Percentiles rank a stretch among this genome's conserved stretches.
phyloP scores from a whole-genome alignment of 30 jellyfish, hydroid and myxozoan genomes.

The Aurelia sp. region DNA sequence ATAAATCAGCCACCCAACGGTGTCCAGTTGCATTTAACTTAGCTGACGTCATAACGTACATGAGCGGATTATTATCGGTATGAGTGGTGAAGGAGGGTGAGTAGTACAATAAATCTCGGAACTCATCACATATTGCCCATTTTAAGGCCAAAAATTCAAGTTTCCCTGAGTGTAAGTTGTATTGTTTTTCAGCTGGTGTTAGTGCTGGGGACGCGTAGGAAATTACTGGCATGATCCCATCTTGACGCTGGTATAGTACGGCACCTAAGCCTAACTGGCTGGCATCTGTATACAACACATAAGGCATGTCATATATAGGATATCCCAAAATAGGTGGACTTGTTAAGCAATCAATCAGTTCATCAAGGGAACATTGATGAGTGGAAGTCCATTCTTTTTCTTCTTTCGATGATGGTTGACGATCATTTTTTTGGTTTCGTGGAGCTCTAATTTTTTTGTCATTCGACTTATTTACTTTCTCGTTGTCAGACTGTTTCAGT shows the following conservation, averaged over 20 bases:
- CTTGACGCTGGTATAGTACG: conserved; percentile 23
- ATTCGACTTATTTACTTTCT: background rate
- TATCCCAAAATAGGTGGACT: conserved; percentile 36
- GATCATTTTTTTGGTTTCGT: background rate
- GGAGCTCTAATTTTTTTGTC: background rate
- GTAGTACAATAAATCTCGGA: too few relatives aligned
- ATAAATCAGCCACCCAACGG: conserved; percentile 2
- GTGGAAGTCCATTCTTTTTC: background rate
- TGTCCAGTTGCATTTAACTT: too few relatives aligned
- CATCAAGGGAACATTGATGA: background rate
- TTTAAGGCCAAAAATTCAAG: conserved; percentile 58
- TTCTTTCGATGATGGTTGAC: background rate
- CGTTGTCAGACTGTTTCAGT: background rate
- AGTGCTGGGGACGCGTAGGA: conserved; percentile 38
- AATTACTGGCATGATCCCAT: conserved; percentile 13
- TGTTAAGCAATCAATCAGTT: conserved; percentile 5
- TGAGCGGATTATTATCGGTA: too few relatives aligned
- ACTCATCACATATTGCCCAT: too few relatives aligned
- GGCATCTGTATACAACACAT: conserved; percentile 45
- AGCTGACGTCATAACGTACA: conserved; percentile 31
- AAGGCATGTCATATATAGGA: conserved; percentile 20
- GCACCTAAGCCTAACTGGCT: conserved; percentile 54
- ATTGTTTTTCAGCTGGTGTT: conserved; percentile 17
- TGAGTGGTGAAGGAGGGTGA: too few relatives aligned
- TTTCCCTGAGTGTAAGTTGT: conserved; percentile 29